These are phyloP conservation scores for Caenorhabditis wallacei DNA, from an alignment of 2,888 invertebrate genomes.

Conservation along the genomic window DNA sequence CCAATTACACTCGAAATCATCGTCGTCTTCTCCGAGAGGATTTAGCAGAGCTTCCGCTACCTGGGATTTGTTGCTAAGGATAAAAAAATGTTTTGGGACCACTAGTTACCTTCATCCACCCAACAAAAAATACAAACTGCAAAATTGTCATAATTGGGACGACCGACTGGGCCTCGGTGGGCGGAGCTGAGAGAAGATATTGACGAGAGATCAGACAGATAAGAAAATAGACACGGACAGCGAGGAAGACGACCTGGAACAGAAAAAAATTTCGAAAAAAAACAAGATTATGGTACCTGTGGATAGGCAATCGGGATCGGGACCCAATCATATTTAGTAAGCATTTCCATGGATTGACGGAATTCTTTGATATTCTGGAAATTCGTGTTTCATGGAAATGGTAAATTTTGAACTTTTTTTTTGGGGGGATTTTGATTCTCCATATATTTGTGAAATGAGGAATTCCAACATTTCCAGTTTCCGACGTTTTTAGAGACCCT, in stretches of 20 bases:
- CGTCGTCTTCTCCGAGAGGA: conserved; percentile 74
- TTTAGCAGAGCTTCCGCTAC: conserved; percentile 78
- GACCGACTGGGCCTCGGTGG: conserved; percentile 43
- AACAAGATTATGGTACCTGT: conserved; percentile 46
- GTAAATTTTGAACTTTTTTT: no score
- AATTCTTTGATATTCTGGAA: conserved; percentile 57
- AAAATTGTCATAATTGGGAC: conserved; percentile 77
- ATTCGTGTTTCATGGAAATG: no score
- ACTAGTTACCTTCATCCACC: conserved; percentile 74
- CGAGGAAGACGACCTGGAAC: conserved; percentile 72
- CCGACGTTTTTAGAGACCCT: no score
- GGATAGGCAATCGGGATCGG: conserved; percentile 73
- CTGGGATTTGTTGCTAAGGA: conserved; percentile 57
- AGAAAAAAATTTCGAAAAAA: not conserved
- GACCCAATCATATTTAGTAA: conserved; percentile 73
- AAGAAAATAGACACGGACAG: conserved; percentile 72
- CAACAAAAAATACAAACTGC: conserved; percentile 73
- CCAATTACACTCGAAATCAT: conserved; percentile 71
- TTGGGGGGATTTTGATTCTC: no score
- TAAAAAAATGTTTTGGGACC: conserved; percentile 57
- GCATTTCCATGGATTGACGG: conserved; percentile 65
- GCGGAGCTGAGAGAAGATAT: conserved; percentile 27
- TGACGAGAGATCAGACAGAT: conserved; percentile 71
- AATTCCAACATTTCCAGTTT: no score
- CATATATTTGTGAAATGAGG: no score